Base-by-base conservation (phyloP, 2,888 invertebrate species). In the Hermaeophaga mercurialis region DNA sequence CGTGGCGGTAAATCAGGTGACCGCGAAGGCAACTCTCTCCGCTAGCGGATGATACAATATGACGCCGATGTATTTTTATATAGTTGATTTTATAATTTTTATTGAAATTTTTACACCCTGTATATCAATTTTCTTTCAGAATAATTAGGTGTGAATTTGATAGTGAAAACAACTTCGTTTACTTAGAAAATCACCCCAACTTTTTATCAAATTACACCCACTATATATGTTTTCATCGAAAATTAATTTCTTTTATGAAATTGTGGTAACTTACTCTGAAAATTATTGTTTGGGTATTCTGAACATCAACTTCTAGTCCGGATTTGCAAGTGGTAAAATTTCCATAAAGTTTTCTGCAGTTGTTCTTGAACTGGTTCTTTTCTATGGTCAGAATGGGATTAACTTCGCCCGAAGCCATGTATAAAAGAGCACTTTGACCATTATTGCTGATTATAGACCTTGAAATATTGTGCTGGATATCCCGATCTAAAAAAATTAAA, bases 391-490 rank as follows among this genome's bases (percentile, higher is more conserved):
- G 82, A 12, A 91, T 84, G 0, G 97, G 97, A 68, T 96, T 96
- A 0, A 95, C 90, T 80, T 97, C 97, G 0, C 98, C 98, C 0
- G 93, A 96, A 15, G 94, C 93, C 41, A 88, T 85, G 74, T 96
- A 96, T 7, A 85, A 83, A 1, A 97, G 81, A 3, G 94, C 96
- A 8, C 96, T 96, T 70, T 91, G 89, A 53, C 89, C 85, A 70
- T 96, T 95, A 39, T 88, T 84, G 18, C 82, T 82, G 59, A 97
- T 86, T 50, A 88, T 82, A 0, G 91, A 90, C 74, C 88, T 87
- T 0, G 94, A 90, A 58, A 98, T 85, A 70, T 94, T 94, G 73
- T 97, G 96, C 63, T 91, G 89, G 1, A 92, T 88, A 74, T 94
- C 94, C 22, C 94, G 90, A 81, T 91, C 95, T 95, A 74, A 8